A percentile compares a stretch with the other conserved stretches of the same genome.
Conservation (phyloP, 2,797 vertebrate species). For the Agapornis canus region DNA sequence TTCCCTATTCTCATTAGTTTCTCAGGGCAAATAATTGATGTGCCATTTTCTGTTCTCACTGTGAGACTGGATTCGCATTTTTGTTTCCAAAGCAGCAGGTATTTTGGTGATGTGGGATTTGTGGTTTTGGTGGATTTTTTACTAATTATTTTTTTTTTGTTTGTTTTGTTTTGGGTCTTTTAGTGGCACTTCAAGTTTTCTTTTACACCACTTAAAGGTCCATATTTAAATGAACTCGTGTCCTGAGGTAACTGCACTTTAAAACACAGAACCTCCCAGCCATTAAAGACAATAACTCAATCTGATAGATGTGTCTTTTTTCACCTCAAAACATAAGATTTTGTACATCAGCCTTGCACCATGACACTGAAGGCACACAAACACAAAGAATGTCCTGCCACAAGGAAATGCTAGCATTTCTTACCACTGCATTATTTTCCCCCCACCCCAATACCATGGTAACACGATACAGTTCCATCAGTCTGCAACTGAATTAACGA, state of each 20-base stretch:
- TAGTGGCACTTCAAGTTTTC: neutral
- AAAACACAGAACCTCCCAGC: neutral
- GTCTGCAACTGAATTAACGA: neutral
- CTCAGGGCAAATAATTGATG: conserved; percentile 56
- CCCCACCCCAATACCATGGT: neutral
- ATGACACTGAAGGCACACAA: neutral
- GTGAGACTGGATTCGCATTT: conserved; percentile 6
- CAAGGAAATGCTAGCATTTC: neutral
- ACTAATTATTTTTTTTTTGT: no score
- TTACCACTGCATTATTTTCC: neutral
- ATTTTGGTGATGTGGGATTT: neutral
- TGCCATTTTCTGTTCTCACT: conserved; percentile 22
- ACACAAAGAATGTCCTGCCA: accelerated
- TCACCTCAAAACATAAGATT: neutral
- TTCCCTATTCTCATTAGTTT: conserved; percentile 15
- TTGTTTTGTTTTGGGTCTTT: neutral
- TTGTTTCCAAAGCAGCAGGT: neutral
- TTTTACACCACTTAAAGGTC: neutral
- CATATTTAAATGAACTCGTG: accelerated
- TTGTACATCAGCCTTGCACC: neutral
- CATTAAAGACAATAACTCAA: neutral
- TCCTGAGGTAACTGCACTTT: neutral
- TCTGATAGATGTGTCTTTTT: neutral
- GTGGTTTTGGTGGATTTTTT: neutral
- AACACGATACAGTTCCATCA: neutral